Evolutionary conservation across 2,113 vertebrate genomes (phyloP).

Genomic region (Protobothrops mucrosquamatus): DNA sequence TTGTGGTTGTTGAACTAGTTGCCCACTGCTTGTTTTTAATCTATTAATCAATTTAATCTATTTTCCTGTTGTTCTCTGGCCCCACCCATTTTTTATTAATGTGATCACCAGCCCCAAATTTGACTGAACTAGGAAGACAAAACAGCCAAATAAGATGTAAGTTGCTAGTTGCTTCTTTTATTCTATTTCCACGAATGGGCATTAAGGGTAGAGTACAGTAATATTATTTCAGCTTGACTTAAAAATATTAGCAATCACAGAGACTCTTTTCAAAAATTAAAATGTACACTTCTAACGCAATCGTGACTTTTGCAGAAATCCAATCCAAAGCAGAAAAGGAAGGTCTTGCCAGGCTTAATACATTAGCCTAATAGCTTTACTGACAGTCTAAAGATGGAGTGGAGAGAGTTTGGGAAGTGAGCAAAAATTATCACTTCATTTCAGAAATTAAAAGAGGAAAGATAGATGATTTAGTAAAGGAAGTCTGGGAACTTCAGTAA

Average conservation of each 20-base stretch:
- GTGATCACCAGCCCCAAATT: too few species aligned
- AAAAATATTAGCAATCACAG: neutral
- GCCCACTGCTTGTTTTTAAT: neutral
- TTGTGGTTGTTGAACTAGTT: neutral
- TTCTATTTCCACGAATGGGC: neutral
- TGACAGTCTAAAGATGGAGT: neutral
- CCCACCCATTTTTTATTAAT: too few species aligned
- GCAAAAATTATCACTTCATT: slow-evolving; percentile 12
- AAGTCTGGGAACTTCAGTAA: slow-evolving; percentile 14
- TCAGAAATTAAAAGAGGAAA: slow-evolving; percentile 5
- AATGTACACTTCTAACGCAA: neutral
- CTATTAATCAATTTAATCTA: neutral
- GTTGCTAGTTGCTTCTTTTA: neutral
- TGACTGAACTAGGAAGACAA: neutral
- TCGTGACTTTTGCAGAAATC: neutral
- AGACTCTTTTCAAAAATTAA: neutral
- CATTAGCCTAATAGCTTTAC: slow-evolving; percentile 21
- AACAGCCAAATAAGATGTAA: neutral
- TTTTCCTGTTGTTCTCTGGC: neutral
- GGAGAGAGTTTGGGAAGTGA: neutral
- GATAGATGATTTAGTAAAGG: slow-evolving; percentile 10
- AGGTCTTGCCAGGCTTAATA: neutral
- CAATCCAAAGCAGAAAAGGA: neutral
- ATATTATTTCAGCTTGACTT: neutral
- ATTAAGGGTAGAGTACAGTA: neutral